Conservation (phyloP, 2,113 vertebrate species). For the Antechinus flavipes region DNA sequence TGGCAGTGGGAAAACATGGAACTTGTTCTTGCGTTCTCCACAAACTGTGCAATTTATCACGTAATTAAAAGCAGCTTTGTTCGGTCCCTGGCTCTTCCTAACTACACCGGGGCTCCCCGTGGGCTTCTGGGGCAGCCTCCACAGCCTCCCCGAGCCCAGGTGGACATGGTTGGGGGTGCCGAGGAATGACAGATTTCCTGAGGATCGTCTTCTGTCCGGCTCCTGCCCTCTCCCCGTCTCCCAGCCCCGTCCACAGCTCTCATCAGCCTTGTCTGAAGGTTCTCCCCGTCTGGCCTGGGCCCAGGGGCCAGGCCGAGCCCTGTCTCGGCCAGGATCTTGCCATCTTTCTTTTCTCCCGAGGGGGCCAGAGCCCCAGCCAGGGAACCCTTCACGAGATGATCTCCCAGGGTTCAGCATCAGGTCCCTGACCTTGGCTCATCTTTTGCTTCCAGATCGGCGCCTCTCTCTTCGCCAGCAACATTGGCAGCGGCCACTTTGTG, state of each 20-base stretch:
- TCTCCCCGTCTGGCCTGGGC: neutral
- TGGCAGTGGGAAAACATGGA: neutral
- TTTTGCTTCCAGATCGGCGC: constrained; percentile 92
- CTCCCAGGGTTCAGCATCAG: neutral
- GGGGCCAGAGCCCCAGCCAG: neutral
- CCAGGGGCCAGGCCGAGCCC: too few species aligned
- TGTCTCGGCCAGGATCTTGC: neutral
- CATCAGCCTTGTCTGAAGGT: neutral
- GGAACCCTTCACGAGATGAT: neutral
- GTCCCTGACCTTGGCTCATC: neutral
- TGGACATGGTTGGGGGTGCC: neutral
- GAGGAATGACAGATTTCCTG: neutral
- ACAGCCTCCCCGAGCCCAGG: neutral
- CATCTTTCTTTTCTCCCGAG: neutral
- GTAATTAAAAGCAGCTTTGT: neutral
- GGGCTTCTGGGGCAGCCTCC: neutral
- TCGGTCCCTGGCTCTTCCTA: neutral
- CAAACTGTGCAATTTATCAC: neutral
- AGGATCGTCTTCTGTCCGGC: neutral
- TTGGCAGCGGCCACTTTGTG: constrained; percentile 96
- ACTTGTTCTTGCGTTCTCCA: neutral
- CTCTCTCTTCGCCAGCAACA: constrained; percentile 98
- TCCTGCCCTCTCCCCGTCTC: neutral
- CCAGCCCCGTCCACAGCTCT: neutral
- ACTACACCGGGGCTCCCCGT: neutral